phyloP scores from a whole-genome alignment of 2,113 vertebrate genomes.

The Labeo rohita region DNA sequence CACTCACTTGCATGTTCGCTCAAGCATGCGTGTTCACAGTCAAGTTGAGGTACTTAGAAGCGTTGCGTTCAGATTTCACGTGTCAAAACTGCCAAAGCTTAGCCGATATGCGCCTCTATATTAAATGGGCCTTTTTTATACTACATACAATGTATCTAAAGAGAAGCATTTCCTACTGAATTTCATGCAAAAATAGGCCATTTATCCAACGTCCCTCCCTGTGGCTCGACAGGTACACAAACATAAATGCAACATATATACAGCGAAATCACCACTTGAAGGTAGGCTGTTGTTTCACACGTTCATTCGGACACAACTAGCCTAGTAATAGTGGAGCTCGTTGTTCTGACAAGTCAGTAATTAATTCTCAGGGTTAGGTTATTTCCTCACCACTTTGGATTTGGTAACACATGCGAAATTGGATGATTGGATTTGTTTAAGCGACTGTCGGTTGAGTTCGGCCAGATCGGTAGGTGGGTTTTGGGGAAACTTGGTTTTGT shows the following conservation, averaged over 20 bases:
- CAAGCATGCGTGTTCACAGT: conserved; percentile 12
- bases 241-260: background rate
- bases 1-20: background rate
- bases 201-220: background rate
- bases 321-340: background rate
- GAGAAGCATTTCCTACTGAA: background rate
- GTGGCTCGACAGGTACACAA: background rate
- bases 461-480: background rate
- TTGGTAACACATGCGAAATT: background rate
- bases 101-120: background rate
- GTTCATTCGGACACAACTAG: conserved; percentile 2
- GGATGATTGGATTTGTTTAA: conserved; percentile 6
- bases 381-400: background rate
- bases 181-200: background rate
- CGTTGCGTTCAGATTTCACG: background rate
- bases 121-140: background rate
- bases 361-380: background rate
- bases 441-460: background rate
- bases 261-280: background rate
- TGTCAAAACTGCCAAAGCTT: background rate
- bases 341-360: conserved; percentile 20
- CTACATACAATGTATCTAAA: background rate
- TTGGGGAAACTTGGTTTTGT: conserved; percentile 6
- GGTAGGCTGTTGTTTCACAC: background rate
- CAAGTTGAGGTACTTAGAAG: background rate